Evolutionary conservation across 2,113 vertebrate species (phyloP), one percentile per base, ranked within the genome.

Genomic region (Petroica traversi): DNA sequence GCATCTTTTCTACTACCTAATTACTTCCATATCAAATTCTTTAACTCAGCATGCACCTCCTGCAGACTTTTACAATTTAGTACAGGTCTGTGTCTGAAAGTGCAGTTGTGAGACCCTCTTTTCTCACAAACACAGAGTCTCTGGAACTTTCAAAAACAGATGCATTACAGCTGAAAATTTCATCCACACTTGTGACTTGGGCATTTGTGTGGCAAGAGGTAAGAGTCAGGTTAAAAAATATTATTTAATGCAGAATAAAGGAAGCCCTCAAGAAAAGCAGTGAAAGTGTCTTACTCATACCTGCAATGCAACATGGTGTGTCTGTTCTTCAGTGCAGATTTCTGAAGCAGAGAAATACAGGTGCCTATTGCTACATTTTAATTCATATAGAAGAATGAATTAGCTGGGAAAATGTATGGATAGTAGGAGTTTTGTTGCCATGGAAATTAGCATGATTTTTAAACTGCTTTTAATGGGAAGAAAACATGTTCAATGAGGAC

Each of bases 11-110:
- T 97, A 95, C 95, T 95, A 88, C 93, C 89, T 98, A 98, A 98
- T 98, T 97, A 98, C 97, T 98, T 98, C 98, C 98, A 98, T 98
- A 98, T 98, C 95, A 96, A 81, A 91, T 95, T 97, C 94, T 97
- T 96, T 72, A 88, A 83, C 83, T 95, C 87, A 91, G 82, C 40
- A 40, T 33, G 12, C 43, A 61, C 45, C 43, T 96, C 68, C 57
- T 9, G 2, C 52, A 87, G 84, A 36, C 68, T 92, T 89, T 84
- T 49, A 58, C 36, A 72, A 34, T 58, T 59, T 62, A 0, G 0
- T 33, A 74, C 40, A 17, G n/a, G 31, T 54, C 64, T 85, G 26
- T 28, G 23, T 55, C 63, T 67, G 48, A 74, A 89, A 82, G n/a
- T 29, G 41, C 33, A 48, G 28, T 86, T 88, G n/a, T 31, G 72